Evolutionary conservation across 2,797 vertebrate species (phyloP).

Genomic region (Sebastes hopkinsi): DNA sequence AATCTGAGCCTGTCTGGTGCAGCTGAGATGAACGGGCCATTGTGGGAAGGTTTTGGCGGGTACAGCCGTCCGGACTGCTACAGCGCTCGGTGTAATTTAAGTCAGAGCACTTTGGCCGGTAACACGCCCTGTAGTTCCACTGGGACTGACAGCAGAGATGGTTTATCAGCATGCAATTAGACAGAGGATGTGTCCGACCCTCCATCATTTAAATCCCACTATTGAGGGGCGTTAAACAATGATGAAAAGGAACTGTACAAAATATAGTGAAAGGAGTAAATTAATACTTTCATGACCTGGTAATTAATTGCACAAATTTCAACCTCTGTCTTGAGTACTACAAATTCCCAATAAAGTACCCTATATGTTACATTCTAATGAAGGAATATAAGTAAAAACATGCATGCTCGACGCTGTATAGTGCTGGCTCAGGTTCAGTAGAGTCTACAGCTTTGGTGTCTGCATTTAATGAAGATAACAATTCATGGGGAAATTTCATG

Average conservation of each 20-base stretch:
- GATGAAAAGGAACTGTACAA: not conserved
- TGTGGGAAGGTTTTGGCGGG: constrained; percentile 50
- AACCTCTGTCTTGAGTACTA: constrained; percentile 3
- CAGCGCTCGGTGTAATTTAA: constrained; percentile 48
- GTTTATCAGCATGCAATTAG: constrained; percentile 26
- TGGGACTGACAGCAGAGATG: constrained; percentile 8
- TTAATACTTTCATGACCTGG: not conserved
- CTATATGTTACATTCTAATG: not conserved
- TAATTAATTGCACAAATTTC: constrained; percentile 1
- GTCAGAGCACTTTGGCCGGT: constrained; percentile 20
- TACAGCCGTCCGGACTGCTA: constrained; percentile 25
- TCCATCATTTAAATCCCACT: not conserved
- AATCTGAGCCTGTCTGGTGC: constrained; percentile 46
- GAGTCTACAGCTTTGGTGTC: constrained; percentile 12
- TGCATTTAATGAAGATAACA: constrained; percentile 52
- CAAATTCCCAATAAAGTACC: not conserved
- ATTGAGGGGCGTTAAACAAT: not conserved
- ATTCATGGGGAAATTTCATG: constrained; percentile 49
- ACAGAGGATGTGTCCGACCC: constrained; percentile 8
- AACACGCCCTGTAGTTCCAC: constrained; percentile 13
- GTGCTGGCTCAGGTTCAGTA: not conserved
- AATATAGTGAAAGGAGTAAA: not conserved
- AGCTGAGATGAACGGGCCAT: constrained; percentile 44
- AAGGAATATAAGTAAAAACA: not conserved
- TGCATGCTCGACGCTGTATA: not conserved